These are phyloP conservation scores for Acrobasis consociella DNA, from an alignment of 2,888 invertebrate species.

Conservation along the genomic window DNA sequence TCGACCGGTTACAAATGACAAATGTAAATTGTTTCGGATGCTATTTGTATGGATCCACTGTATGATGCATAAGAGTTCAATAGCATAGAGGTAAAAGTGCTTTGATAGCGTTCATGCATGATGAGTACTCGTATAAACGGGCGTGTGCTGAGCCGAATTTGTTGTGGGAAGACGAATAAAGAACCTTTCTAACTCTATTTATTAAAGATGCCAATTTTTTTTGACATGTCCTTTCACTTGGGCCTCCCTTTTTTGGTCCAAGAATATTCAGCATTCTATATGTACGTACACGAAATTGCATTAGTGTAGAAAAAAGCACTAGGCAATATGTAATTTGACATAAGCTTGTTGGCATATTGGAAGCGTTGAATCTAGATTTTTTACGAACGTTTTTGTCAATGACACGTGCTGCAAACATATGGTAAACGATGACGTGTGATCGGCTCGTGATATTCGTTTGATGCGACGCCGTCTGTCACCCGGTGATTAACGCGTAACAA, in stretches of 20 bases:
- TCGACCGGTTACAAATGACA: constrained; percentile 43
- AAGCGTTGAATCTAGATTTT: constrained; percentile 41
- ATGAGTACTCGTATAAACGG: too few species aligned
- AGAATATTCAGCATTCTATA: too few species aligned
- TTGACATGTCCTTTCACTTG: too few species aligned
- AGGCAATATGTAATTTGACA: constrained; percentile 34
- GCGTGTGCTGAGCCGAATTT: too few species aligned
- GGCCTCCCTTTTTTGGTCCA: too few species aligned
- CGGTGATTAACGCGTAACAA: constrained; percentile 29
- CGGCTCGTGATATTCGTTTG: constrained; percentile 41
- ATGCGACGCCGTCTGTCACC: constrained; percentile 34
- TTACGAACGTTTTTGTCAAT: constrained; percentile 29
- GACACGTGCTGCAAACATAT: constrained; percentile 40
- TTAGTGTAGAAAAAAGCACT: too few species aligned
- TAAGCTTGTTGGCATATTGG: constrained; percentile 53
- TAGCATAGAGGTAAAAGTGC: too few species aligned
- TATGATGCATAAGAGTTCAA: constrained; percentile 17
- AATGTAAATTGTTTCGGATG: constrained; percentile 45
- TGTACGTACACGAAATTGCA: too few species aligned
- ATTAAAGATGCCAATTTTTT: too few species aligned
- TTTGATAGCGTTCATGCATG: too few species aligned
- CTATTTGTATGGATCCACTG: constrained; percentile 41
- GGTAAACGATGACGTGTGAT: constrained; percentile 35
- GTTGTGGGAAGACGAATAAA: too few species aligned
- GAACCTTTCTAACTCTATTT: too few species aligned